Evolutionary conservation across 2,888 invertebrate species (phyloP), one percentile per base, ranked within the genome.

Genomic region (Desoria tigrina): DNA sequence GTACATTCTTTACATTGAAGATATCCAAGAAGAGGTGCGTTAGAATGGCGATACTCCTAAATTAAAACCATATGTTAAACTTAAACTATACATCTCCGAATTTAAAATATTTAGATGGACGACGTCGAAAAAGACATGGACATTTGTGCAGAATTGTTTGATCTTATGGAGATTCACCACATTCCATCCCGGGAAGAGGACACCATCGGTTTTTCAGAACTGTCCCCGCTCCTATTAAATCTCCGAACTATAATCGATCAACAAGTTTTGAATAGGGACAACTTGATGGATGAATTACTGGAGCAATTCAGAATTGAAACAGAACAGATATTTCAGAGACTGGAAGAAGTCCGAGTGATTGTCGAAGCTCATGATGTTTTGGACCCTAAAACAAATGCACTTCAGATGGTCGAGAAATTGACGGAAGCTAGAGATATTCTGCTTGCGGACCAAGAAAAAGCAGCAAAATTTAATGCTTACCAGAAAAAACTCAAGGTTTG

Each of bases 401-500:
- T 84, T 9, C 84, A 85, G 74, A 90, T 89, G 2, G 82, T 85
- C 67, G 83, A 84, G 28, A 83, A 85, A 9, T 82, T 94, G 4
- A 84, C 85, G 6, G 85, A 85, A 1, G 81, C 93, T 0, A 81
- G 85, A 65, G 84, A 85, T 1, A 85, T 85, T 68, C 82, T 94
- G 24, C 80, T 81, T 16, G 84, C 81, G 0, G 88, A 89, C 69
- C 85, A 87, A 59, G 83, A 84, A n/a, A 82, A 84, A 64, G 90
- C 92, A 1, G 86, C 85, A 61, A 87, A 90, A 77, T 92, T 88
- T 78, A 86, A 89, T 71, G 84, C 85, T 1, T 89, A 90, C 82
- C 94, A 94, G 80, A 92, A 90, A 79, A 86, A 89, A 78, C 92
- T 94, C 77, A 88, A 89, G 83, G 90, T 90, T 80, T 74, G 14